phyloP scores from a whole-genome alignment of 92 coral and sea anemone species.

The Umimayanthus kanabou region DNA sequence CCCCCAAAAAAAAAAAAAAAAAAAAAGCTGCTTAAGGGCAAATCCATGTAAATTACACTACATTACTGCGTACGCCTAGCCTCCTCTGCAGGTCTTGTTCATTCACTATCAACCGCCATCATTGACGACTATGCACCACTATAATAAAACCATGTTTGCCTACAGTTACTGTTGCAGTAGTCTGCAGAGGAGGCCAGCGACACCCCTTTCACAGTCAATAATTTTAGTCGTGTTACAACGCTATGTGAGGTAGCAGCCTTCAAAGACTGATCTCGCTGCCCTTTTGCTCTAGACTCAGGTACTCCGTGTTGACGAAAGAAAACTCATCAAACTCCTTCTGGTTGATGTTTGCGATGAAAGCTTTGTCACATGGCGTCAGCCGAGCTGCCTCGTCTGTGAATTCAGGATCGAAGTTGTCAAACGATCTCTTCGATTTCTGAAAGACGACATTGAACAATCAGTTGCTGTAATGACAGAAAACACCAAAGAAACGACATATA shows the following conservation, averaged over 20 bases:
- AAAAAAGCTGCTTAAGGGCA: neutral
- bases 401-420: slow-evolving; percentile 98
- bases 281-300: slow-evolving; percentile 48
- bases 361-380: slow-evolving; percentile 97
- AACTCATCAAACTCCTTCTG: slow-evolving; percentile 95
- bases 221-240: neutral
- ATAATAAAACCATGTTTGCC: neutral
- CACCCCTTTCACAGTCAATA: neutral
- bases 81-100: neutral
- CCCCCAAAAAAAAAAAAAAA: too few relatives aligned
- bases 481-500: neutral
- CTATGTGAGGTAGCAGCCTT: slow-evolving; percentile 21
- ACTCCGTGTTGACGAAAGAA: slow-evolving; percentile 91
- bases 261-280: slow-evolving; percentile 66
- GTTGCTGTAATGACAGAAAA: neutral
- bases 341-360: slow-evolving; percentile 97
- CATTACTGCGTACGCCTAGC: neutral
- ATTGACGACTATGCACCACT: too few relatives aligned
- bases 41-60: neutral
- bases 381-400: slow-evolving; percentile 99
- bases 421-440: slow-evolving; percentile 98
- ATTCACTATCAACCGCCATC: neutral
- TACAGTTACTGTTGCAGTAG: neutral
- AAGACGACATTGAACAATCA: neutral
- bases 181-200: too few relatives aligned